These are phyloP conservation scores for Discoglossus pictus DNA, from an alignment of 2,797 vertebrate species.

Conservation along the genomic window DNA sequence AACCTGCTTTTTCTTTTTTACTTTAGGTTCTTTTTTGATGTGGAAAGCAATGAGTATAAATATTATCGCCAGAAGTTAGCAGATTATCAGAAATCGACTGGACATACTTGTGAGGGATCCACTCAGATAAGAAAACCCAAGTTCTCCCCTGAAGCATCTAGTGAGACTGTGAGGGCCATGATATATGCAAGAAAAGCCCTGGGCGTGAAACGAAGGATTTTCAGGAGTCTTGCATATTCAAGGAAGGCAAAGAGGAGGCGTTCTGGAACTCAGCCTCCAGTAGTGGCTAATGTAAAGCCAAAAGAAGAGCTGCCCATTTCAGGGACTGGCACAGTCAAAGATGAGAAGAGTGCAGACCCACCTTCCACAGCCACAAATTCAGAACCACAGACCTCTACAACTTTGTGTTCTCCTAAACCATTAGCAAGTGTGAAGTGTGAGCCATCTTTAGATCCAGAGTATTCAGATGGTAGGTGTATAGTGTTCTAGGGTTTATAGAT, in stretches of 20 bases:
- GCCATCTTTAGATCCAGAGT: not conserved
- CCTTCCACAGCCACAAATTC: slow-evolving; percentile 3
- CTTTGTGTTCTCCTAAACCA: too few relatives aligned
- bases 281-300: slow-evolving; percentile 13
- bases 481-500: too few relatives aligned
- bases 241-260: slow-evolving; percentile 57
- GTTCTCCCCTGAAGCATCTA: slow-evolving; percentile 48
- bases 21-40: slow-evolving; percentile 72
- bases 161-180: slow-evolving; percentile 61
- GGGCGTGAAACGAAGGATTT: slow-evolving; percentile 65
- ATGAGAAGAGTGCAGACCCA: not conserved
- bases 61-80: slow-evolving; percentile 71
- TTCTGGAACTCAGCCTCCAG: slow-evolving; percentile 54
- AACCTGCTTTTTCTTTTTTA: too few relatives aligned
- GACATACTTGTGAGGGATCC: slow-evolving; percentile 17
- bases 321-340: slow-evolving; percentile 35
- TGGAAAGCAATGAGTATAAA: slow-evolving; percentile 72
- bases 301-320: slow-evolving; percentile 35
- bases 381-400: slow-evolving; percentile 7
- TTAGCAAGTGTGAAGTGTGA: not conserved
- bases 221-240: slow-evolving; percentile 38
- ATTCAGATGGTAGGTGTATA: slow-evolving; percentile 63
- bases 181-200: slow-evolving; percentile 64
- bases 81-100: slow-evolving; percentile 56
- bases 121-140: slow-evolving; percentile 39